A percentile compares a stretch with the other conserved stretches of the same genome.
Conservation (phyloP, 53 echinoderm and acorn worm species). For the Zoroaster sp. region DNA sequence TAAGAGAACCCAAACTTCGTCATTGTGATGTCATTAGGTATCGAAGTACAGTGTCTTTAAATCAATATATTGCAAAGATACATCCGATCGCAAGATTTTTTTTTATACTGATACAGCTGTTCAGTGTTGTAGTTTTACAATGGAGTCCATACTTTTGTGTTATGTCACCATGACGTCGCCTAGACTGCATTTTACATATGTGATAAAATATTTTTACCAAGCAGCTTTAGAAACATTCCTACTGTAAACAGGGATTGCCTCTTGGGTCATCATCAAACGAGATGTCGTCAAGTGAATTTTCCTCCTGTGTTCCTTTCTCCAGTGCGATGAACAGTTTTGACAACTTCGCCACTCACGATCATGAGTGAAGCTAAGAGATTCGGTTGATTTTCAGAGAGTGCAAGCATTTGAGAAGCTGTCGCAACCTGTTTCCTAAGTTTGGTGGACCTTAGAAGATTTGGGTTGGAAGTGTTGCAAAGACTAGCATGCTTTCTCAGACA, state of each 20-base stretch:
- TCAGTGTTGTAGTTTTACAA: no score
- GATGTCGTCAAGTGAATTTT: conserved; percentile 66
- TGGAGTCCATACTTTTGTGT: no score
- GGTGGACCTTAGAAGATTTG: conserved; percentile 60
- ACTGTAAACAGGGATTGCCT: not conserved
- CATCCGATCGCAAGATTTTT: no score
- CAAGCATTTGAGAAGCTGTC: conserved; percentile 62
- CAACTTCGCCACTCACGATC: conserved; percentile 64
- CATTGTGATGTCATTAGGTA: no score
- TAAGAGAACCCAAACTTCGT: no score
- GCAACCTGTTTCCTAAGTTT: conserved; percentile 67
- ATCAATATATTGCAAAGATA: no score
- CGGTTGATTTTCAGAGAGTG: conserved; percentile 64
- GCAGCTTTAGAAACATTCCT: no score
- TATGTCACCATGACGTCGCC: no score
- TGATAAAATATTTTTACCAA: no score
- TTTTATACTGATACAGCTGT: no score
- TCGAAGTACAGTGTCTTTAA: no score
- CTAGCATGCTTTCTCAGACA: conserved; percentile 54
- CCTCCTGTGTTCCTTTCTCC: conserved; percentile 62
- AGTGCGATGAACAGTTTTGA: conserved; percentile 66
- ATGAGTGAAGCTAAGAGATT: conserved; percentile 60
- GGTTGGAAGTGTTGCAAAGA: conserved; percentile 49
- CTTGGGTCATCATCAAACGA: conserved; percentile 4
- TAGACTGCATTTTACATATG: no score